Evolutionary conservation across 2,797 vertebrate genomes (phyloP).

Genomic region (Catamblyrhynchus diadema): DNA sequence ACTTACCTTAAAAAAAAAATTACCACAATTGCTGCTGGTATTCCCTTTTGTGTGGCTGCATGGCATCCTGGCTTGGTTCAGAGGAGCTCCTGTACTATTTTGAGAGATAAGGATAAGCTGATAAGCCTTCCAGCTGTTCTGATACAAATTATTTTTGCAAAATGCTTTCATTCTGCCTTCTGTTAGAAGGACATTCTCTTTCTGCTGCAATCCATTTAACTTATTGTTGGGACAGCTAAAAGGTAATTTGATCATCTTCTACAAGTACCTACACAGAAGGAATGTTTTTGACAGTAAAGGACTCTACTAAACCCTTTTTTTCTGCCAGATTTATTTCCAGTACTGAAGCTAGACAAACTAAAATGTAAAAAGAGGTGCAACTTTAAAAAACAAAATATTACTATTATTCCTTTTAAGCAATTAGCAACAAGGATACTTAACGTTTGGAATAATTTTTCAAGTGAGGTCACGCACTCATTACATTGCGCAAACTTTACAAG

Average conservation of each 20-base stretch:
- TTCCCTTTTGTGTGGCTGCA: neutral
- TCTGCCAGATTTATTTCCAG: neutral
- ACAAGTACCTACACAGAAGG: neutral
- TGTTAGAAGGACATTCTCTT: neutral
- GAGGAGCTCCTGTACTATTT: neutral
- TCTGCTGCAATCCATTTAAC: neutral
- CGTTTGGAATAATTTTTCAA: neutral
- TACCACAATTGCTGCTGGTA: neutral
- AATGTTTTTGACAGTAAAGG: neutral
- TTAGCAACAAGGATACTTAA: neutral
- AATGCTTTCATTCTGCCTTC: neutral
- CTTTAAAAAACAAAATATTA: neutral
- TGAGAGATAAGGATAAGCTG: neutral
- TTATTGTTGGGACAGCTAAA: neutral
- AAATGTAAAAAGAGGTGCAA: neutral
- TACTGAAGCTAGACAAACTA: neutral
- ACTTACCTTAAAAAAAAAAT: neutral
- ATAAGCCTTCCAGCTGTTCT: neutral
- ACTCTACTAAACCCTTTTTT: neutral
- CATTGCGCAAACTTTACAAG: neutral
- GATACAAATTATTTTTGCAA: constrained; percentile 17
- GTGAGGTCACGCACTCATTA: neutral
- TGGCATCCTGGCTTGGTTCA: neutral
- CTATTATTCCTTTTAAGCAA: neutral
- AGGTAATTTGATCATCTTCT: neutral